Conservation (phyloP, 1,140 invertebrate species). For the Drosophila bipectinata region DNA sequence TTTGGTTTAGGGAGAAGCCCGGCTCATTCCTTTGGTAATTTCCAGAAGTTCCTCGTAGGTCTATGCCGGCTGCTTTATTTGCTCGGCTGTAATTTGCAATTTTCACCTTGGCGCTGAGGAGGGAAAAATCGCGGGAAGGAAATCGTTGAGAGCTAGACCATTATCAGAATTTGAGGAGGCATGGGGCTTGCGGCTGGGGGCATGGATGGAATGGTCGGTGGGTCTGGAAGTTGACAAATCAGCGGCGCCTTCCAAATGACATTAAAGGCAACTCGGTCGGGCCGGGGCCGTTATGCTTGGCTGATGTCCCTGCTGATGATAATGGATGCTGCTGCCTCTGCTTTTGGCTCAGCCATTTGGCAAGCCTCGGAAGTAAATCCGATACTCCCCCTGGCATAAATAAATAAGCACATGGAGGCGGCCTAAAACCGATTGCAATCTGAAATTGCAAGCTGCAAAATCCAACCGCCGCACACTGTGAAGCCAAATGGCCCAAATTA, state of each 20-base stretch:
- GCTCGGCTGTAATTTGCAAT: conserved; percentile 78
- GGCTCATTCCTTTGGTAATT: conserved; percentile 62
- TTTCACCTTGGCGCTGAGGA: conserved; percentile 62
- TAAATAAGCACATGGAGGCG: conserved; percentile 48
- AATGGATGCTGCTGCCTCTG: conserved; percentile 41
- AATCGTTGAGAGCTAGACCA: conserved; percentile 67
- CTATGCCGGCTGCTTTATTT: conserved; percentile 67
- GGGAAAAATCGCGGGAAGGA: conserved; percentile 51
- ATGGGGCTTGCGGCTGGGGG: neutral
- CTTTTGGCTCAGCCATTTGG: conserved; percentile 53
- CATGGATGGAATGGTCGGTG: conserved; percentile 3
- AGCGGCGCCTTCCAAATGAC: conserved; percentile 62
- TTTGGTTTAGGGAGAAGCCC: conserved; percentile 64
- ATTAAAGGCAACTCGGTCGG: conserved; percentile 49
- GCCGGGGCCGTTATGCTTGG: conserved; percentile 57
- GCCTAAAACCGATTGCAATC: conserved; percentile 56
- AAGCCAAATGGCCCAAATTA: conserved; percentile 59
- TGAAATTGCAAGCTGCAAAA: conserved; percentile 49
- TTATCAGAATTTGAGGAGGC: conserved; percentile 42
- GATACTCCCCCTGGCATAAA: conserved; percentile 59
- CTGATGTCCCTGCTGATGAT: conserved; percentile 45
- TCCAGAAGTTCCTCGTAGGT: conserved; percentile 49
- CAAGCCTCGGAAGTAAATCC: conserved; percentile 59
- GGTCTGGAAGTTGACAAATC: conserved; percentile 68
- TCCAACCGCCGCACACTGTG: neutral